These are phyloP conservation scores for Himalopsyche kuldschensis DNA, from an alignment of 2,888 invertebrate genomes.

Conservation along the genomic window DNA sequence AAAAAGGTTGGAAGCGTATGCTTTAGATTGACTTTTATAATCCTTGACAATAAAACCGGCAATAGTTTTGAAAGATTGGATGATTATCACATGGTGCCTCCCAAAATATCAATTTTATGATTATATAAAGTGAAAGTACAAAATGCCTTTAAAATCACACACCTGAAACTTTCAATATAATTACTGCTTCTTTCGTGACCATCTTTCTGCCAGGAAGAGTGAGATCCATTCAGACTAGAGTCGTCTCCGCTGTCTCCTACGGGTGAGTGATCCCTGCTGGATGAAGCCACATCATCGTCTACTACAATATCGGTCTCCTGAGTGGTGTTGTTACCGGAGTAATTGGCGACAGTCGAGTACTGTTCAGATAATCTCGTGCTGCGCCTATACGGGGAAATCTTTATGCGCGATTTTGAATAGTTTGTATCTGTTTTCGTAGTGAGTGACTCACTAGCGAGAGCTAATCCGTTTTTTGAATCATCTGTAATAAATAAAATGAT, in stretches of 20 bases:
- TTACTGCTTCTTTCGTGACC: conserved; percentile 6
- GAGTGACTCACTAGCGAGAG: conserved; percentile 45
- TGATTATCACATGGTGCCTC: not conserved
- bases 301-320: conserved; percentile 30
- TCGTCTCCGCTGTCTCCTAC: conserved; percentile 19
- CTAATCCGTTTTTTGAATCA: conserved; percentile 42
- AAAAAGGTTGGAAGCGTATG: no score
- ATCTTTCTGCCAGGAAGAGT: not conserved
- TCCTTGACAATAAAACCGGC: no score
- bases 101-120: not conserved
- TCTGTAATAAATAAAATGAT: not conserved
- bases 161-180: conserved; percentile 33
- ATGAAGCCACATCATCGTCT: conserved; percentile 34
- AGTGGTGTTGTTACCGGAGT: conserved; percentile 47
- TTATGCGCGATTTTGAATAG: conserved; percentile 54
- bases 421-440: conserved; percentile 50
- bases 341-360: conserved; percentile 50
- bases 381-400: conserved; percentile 56
- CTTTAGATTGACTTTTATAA: no score
- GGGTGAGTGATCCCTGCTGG: conserved; percentile 25
- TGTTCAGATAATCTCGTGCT: conserved; percentile 47
- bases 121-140: no score
- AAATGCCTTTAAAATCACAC: not conserved
- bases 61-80: not conserved
- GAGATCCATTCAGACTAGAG: conserved; percentile 2